Evolutionary conservation across 2,113 vertebrate genomes (phyloP), one percentile per base, ranked within the genome.

Genomic region (Telmatochromis sp.): DNA sequence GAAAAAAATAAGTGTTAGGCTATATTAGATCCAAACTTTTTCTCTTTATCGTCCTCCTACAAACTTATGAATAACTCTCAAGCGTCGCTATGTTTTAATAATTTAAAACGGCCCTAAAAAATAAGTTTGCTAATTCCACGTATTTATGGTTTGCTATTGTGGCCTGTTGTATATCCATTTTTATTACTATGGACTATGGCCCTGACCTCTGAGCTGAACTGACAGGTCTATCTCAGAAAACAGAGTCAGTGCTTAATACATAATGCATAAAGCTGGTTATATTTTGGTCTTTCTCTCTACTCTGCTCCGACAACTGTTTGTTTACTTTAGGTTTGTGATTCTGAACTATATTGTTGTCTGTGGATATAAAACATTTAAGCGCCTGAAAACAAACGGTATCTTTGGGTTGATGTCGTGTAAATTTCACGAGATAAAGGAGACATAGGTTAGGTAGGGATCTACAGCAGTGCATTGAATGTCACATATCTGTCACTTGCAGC

Each of bases 171-270:
- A 9, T 40, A 75, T 79, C 45, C 70, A 6, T 63, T 87, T 82
- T 47, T 45, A 23, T 23, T 26, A 26, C 60, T 81, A 55, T 63
- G 28, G 70, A 73, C 15, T 8, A 31, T 51, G 37, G 13, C 15
- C 31, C 21, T 84, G 68, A 90, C 88, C 92, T 89, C 82, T 21
- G 47, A 68, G 82, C 15, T 86, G 51, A 92, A 92, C 82, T 45
- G 68, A 11, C 15, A 53, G 35, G 15, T 89, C 87, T 85, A 45
- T 89, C 89, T 78, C 84, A 87, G 70, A 90, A 86, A 90, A 87
- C 75, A 47, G 19, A 68, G 75, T 87, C 40, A 40, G 47, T 21
- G 35, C 35, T 53, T 8, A 45, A 90, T 90, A 73, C 86, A 87
- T 90, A 49, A 93, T 89, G 60, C 84, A 91, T 85, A 51, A 78